Evolutionary conservation across 2,113 vertebrate species (phyloP).

Genomic region (Scolopax mira): DNA sequence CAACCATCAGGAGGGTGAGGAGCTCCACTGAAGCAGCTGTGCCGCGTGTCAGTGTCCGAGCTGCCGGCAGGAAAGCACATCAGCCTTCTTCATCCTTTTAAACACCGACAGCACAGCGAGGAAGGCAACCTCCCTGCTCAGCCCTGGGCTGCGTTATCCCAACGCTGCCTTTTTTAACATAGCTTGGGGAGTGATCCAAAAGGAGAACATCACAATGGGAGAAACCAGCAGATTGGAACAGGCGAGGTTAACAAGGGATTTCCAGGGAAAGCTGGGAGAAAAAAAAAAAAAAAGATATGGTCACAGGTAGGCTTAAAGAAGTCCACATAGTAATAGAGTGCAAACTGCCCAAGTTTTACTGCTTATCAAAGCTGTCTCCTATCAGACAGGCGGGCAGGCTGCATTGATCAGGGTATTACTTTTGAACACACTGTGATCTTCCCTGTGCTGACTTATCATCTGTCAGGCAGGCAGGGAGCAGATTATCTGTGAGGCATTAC

Average conservation of each 20-base stretch:
- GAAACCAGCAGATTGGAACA: background rate
- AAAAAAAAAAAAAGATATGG: background rate
- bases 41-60: background rate
- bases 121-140: background rate
- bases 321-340: background rate
- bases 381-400: background rate
- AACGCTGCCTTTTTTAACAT: rapidly evolving
- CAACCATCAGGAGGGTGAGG: background rate
- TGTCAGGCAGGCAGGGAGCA: background rate
- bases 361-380: background rate
- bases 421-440: background rate
- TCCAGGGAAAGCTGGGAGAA: background rate
- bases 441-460: background rate
- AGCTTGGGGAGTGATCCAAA: background rate
- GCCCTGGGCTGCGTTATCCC: background rate
- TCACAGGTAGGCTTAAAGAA: background rate
- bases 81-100: background rate
- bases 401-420: background rate
- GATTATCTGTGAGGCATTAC: background rate
- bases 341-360: background rate
- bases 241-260: background rate
- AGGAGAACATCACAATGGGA: background rate
- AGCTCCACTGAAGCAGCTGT: background rate
- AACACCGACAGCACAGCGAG: background rate
- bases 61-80: background rate